phyloP scores from a whole-genome alignment of 2,888 invertebrate genomes.

The Parnassius smintheus region DNA sequence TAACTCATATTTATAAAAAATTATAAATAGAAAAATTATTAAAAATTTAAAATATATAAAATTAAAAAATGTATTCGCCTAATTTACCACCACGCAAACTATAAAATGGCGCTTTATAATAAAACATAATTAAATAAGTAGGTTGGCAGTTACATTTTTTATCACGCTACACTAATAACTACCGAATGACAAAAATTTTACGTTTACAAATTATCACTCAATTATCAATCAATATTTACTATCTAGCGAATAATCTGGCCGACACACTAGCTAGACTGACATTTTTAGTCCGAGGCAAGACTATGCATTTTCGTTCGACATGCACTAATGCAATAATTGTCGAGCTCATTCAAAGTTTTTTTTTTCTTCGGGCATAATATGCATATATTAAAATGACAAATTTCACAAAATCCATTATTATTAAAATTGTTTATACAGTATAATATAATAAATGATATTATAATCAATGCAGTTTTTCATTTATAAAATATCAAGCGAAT shows the following conservation, averaged over 20 bases:
- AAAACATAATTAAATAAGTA: constrained; percentile 2
- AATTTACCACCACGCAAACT: neutral
- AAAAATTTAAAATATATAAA: neutral
- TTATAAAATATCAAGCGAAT: constrained; percentile 19
- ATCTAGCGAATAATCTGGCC: constrained; percentile 21
- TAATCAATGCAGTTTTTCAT: constrained; percentile 8
- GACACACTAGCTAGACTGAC: constrained; percentile 14
- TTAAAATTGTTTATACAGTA: constrained; percentile 16
- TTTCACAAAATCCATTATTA: neutral
- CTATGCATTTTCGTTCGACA: constrained; percentile 11
- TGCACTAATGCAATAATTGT: constrained; percentile 4
- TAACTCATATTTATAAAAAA: neutral
- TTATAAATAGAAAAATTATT: neutral
- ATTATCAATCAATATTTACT: constrained; percentile 16
- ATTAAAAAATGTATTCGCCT: neutral
- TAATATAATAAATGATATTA: constrained; percentile 12
- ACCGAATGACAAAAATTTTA: constrained; percentile 4
- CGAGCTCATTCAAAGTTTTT: constrained; percentile 2
- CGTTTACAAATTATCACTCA: constrained; percentile 18
- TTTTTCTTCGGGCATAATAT: neutral
- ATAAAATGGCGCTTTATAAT: neutral
- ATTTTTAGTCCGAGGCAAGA: constrained; percentile 28
- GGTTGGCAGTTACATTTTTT: constrained; percentile 14
- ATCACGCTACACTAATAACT: constrained; percentile 17
- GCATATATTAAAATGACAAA: neutral